phyloP scores from a whole-genome alignment of 2,113 vertebrate species.

The Actenoides lindsayi region DNA sequence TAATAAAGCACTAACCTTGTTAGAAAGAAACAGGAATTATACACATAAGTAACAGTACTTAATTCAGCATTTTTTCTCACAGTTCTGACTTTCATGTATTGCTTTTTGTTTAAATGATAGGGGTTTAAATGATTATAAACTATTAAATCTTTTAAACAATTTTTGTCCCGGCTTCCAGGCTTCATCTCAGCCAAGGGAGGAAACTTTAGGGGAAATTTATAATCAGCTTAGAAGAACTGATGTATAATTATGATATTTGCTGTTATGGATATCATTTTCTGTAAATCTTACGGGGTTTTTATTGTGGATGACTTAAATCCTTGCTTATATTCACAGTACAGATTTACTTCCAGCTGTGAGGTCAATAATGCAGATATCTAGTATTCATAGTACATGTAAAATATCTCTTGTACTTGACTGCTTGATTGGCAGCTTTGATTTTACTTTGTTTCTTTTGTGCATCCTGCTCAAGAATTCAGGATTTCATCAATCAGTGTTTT shows the following conservation, averaged over 20 bases:
- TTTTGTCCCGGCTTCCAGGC: neutral
- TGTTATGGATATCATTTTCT: neutral
- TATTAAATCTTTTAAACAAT: too few relatives aligned
- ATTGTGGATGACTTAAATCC: neutral
- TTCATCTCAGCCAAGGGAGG: neutral
- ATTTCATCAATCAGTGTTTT: neutral
- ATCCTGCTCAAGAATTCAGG: neutral
- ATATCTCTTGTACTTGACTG: neutral
- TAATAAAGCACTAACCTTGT: neutral
- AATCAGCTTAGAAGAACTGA: neutral
- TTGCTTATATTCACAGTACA: neutral
- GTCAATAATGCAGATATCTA: neutral
- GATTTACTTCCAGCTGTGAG: neutral
- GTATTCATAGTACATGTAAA: neutral
- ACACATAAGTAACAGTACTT: neutral
- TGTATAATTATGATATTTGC: neutral
- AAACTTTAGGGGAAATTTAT: neutral
- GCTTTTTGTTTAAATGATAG: neutral
- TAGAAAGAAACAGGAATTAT: neutral
- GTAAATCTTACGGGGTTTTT: neutral
- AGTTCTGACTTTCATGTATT: neutral
- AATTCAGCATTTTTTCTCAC: neutral
- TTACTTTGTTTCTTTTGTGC: neutral
- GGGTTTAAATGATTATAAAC: neutral
- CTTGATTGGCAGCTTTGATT: neutral